Evolutionary conservation across 2,797 vertebrate species (phyloP), one percentile per base, ranked within the genome.

Genomic region (Petrocephalus sullivani): DNA sequence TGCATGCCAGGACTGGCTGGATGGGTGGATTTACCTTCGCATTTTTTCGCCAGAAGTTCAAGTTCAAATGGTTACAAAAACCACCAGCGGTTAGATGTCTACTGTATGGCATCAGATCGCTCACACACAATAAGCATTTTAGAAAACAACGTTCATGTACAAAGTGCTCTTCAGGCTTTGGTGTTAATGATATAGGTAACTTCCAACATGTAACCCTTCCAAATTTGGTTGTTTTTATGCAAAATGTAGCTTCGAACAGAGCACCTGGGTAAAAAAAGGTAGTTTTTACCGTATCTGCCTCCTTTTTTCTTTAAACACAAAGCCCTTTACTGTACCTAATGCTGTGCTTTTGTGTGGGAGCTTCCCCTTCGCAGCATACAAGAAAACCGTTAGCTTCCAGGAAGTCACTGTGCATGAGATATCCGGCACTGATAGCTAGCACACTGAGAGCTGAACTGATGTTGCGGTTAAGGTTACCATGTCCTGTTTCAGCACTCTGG

Each of bases 331-430:
- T 3, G 71, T 78, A 46, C 33, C 71, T n/a, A 14, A 9, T 46
- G 71, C 71, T 46, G 37, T 19, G 71, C 37, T 6, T 56, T 49
- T 57, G 41, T 83, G n/a, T 23, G 92, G 93, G 92, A 92, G 93
- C 90, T 91, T 92, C 93, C 92, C 92, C 86, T 46, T 86, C 9
- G 61, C 49, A 88, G 64, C 90, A 94, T 92, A 95, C 92, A 91
- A 94, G 91, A 95, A 95, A 88, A 14, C 37, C 28, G 57, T 88
- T 71, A 23, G 91, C 87, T 96, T 96, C 91, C 92, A 92, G 94
- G 93, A 96, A 96, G 92, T 21, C 12, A 86, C 84, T 58, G 49
- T 88, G 89, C 49, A 41, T 56, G 87, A 82, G 3, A 75, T 64
- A 64, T 57, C 19, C 21, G 46, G n/a, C 60, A 41, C 3, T 10